These are phyloP conservation scores for Platichthys flesus DNA, from an alignment of 2,113 vertebrate species.

Conservation along the genomic window DNA sequence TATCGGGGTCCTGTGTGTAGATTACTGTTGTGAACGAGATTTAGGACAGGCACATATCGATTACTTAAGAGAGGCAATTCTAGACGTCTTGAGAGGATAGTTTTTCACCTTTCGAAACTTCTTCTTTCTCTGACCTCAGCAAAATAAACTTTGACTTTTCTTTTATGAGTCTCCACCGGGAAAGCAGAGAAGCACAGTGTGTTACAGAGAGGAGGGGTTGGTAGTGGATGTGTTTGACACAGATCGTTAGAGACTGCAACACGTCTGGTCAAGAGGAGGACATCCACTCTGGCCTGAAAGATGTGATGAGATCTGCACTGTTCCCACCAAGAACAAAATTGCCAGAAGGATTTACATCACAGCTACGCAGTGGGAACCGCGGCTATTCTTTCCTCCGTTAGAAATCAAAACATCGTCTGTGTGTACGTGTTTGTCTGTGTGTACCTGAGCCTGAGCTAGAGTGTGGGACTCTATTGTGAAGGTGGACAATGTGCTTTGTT, in stretches of 20 bases:
- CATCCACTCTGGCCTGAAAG: slow-evolving; percentile 31
- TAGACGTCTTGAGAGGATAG: slow-evolving; percentile 43
- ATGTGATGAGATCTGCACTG: slow-evolving; percentile 43
- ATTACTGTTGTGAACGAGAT: slow-evolving; percentile 56
- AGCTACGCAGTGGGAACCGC: slow-evolving; percentile 19
- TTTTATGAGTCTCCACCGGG: neutral
- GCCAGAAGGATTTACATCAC: slow-evolving; percentile 53
- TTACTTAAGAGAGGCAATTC: slow-evolving; percentile 47
- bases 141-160: neutral
- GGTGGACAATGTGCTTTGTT: slow-evolving; percentile 41
- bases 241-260: slow-evolving; percentile 43
- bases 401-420: slow-evolving; percentile 44
- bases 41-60: slow-evolving; percentile 51
- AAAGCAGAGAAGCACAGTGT: slow-evolving; percentile 11
- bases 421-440: slow-evolving; percentile 9
- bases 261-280: slow-evolving; percentile 44
- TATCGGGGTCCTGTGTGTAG: slow-evolving; percentile 32
- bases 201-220: neutral
- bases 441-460: slow-evolving; percentile 4
- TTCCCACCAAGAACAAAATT: slow-evolving; percentile 45
- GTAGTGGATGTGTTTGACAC: slow-evolving; percentile 34
- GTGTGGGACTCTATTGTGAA: slow-evolving; percentile 40
- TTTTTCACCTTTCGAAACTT: slow-evolving; percentile 12
- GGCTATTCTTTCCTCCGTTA: slow-evolving; percentile 25
- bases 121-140: neutral